These are phyloP conservation scores for Excalfactoria chinensis DNA, from an alignment of 2,113 vertebrate species.

Conservation along the genomic window DNA sequence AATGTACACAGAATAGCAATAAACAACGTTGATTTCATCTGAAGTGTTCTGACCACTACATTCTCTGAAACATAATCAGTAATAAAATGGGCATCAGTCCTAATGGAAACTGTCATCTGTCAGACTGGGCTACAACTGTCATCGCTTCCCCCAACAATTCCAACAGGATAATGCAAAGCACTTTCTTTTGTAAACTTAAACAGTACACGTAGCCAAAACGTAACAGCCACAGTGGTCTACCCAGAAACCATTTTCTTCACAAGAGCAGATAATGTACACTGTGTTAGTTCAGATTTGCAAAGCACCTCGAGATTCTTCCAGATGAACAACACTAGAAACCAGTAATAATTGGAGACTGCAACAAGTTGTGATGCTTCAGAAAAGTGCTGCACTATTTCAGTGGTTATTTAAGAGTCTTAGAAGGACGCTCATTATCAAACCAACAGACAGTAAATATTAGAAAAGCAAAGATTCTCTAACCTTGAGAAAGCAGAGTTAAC, in stretches of 20 bases:
- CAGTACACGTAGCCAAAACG: background rate
- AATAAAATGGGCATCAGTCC: background rate
- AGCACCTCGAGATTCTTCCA: background rate
- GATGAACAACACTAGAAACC: background rate
- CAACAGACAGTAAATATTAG: slow-evolving; percentile 74
- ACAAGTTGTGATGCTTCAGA: background rate
- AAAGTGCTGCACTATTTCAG: slow-evolving; percentile 9
- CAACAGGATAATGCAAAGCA: background rate
- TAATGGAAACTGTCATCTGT: background rate
- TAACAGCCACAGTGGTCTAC: background rate
- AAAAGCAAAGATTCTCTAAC: slow-evolving; percentile 83
- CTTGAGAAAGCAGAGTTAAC: slow-evolving; percentile 84
- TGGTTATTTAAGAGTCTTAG: slow-evolving; percentile 21
- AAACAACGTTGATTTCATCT: background rate
- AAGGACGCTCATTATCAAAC: slow-evolving; percentile 65
- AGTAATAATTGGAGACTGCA: background rate
- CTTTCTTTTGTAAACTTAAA: background rate
- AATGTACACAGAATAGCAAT: background rate
- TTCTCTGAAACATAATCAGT: background rate
- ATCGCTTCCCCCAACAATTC: background rate
- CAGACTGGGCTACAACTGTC: background rate
- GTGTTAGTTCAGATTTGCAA: background rate
- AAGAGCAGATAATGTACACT: background rate
- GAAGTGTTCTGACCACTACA: background rate
- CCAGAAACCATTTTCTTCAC: background rate